These are phyloP conservation scores for Drosophila nigricruria DNA, from an alignment of 2,888 invertebrate genomes.

Conservation along the genomic window DNA sequence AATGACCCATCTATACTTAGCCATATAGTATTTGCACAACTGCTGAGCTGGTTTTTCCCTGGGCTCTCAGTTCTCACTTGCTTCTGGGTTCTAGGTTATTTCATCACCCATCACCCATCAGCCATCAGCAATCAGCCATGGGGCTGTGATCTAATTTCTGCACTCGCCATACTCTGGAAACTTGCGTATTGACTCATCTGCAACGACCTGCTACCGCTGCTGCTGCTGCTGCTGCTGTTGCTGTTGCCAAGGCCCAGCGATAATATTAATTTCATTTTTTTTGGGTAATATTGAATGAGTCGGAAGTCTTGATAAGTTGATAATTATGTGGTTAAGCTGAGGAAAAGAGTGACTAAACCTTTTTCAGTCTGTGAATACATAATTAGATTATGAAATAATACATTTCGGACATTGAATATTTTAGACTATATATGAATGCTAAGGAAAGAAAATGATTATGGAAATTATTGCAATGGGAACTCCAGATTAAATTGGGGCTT, in stretches of 20 bases:
- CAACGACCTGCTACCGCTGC: conserved; percentile 25
- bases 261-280: neutral
- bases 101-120: conserved; percentile 31
- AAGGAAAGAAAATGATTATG: neutral
- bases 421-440: neutral
- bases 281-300: conserved; percentile 21
- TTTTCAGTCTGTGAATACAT: neutral
- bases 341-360: conserved; percentile 22
- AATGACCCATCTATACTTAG: conserved; percentile 43
- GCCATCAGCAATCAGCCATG: conserved; percentile 25
- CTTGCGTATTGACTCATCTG: conserved; percentile 15
- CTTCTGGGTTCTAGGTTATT: conserved; percentile 21
- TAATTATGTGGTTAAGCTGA: conserved; percentile 23
- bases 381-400: neutral
- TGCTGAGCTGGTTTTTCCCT: conserved; percentile 50
- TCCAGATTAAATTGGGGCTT: neutral
- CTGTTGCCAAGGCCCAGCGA: conserved; percentile 42
- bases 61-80: conserved; percentile 10
- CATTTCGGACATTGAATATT: neutral
- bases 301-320: conserved; percentile 46
- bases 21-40: conserved; percentile 44
- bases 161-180: conserved; percentile 24
- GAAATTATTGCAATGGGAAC: neutral
- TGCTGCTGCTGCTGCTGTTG: neutral
- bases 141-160: conserved; percentile 50